These are phyloP conservation scores for Chroicocephalus ridibundus DNA, from an alignment of 2,113 vertebrate species.

Conservation along the genomic window DNA sequence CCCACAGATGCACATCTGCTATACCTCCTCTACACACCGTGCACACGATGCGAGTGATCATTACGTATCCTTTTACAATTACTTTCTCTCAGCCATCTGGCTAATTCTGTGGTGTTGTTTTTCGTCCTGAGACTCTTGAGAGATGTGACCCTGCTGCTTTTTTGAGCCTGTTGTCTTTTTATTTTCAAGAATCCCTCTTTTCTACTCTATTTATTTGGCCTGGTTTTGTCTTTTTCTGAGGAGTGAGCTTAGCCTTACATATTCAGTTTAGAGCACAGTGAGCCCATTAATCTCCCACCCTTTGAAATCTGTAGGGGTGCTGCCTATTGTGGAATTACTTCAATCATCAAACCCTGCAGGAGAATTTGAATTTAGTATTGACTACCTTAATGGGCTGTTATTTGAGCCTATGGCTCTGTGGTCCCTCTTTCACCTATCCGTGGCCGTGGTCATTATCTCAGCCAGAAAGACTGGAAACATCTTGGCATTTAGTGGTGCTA, in stretches of 20 bases:
- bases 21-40: not conserved
- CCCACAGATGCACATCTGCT: not conserved
- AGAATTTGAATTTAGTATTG: not conserved
- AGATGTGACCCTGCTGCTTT: not conserved
- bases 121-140: not conserved
- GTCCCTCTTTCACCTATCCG: not conserved
- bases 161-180: not conserved
- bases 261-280: not conserved
- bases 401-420: not conserved
- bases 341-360: not conserved
- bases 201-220: not conserved
- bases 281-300: not conserved
- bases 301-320: not conserved
- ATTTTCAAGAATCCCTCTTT: not conserved
- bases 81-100: not conserved
- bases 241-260: not conserved
- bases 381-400: not conserved
- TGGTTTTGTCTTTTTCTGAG: not conserved
- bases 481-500: not conserved
- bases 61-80: not conserved
- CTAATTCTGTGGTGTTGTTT: not conserved
- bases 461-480: not conserved
- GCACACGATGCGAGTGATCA: not conserved
- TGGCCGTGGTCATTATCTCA: not conserved
- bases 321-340: not conserved